phyloP scores from a whole-genome alignment of 2,888 invertebrate species.

The Sinelater perroti region DNA sequence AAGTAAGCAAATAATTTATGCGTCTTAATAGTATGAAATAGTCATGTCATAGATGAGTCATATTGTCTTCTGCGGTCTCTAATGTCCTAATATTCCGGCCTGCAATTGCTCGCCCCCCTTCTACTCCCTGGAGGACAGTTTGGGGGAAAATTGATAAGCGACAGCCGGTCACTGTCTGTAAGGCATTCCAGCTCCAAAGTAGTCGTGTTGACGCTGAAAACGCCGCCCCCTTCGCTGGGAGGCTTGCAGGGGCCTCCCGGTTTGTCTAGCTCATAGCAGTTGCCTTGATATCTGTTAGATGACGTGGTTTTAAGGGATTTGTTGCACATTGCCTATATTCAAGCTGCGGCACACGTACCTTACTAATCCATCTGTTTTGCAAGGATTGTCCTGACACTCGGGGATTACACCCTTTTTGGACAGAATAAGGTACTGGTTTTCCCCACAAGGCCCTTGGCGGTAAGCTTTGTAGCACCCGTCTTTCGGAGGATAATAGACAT shows the following conservation, averaged over 20 bases:
- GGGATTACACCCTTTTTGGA: conserved; percentile 64
- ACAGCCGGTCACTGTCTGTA: conserved; percentile 47
- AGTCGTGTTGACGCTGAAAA: conserved; percentile 69
- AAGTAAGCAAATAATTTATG: too few species aligned
- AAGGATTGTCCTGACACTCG: conserved; percentile 70
- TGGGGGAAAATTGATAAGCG: conserved; percentile 47
- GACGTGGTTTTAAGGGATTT: neutral
- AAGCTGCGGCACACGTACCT: conserved; percentile 45
- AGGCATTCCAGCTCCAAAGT: conserved; percentile 69
- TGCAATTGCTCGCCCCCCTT: conserved; percentile 49
- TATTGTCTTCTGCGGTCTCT: too few species aligned
- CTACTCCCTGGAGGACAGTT: conserved; percentile 53
- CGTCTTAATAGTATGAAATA: too few species aligned
- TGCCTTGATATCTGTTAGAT: conserved; percentile 54
- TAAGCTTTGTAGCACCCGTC: conserved; percentile 72
- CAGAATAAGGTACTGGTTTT: conserved; percentile 66
- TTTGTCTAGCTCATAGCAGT: conserved; percentile 62
- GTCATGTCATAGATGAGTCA: too few species aligned
- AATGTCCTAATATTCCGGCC: conserved; percentile 35
- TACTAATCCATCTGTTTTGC: conserved; percentile 64
- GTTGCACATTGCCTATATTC: neutral
- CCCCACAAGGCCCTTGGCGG: conserved; percentile 70
- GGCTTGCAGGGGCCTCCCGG: conserved; percentile 60
- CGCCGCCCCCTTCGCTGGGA: conserved; percentile 57
- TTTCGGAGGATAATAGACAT: conserved; percentile 68